Base-by-base conservation (phyloP, 2,888 invertebrate genomes). In the Meganola albula region DNA sequence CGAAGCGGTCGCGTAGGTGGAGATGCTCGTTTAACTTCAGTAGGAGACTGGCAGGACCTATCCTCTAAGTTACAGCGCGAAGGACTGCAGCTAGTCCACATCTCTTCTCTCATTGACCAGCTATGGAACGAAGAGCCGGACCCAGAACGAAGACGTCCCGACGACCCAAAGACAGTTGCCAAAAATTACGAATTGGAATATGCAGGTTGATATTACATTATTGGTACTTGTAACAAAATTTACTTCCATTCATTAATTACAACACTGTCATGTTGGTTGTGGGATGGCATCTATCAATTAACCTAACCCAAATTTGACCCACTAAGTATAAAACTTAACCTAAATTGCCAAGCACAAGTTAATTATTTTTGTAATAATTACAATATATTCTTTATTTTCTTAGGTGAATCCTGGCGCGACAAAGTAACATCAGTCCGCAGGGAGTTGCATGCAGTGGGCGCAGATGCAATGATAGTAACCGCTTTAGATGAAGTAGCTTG, bases 401-500 rank as follows among this genome's bases (percentile, higher is more conserved):
- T n/a, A 90, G 93, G 94, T 18, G 83, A 87, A 56, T 74, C 87
- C 10, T 96, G 96, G 94, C 89, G 90, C 33, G 89, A 90, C 16
- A 97, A 97, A 74, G 86, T 97, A 0, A 63, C 82, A 3, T 87
- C 88, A 26, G 78, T 95, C 1, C 88, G 95, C 7, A 68, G 77
- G 2, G 89, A 90, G 42, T 83, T 97, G 56, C 73, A 77, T 11
- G 73, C 84, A 2, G 70, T 87, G n/a, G 87, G 87, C 0, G 92
- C 90, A 1, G 92, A 93, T 51, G 94, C 94, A 1, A 90, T 96
- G 85, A 88, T 97, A 13, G 87, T 97, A 8, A 95, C 96, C 0
- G 92, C 95, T 0, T 74, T 97, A 32, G 95, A 96, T 54, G 96
- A 97, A 72, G 78, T 84, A 11, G 94, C 96, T 0, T 97, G 96